These are phyloP conservation scores for Rousettus leschenaultii DNA, from an alignment of 2,113 vertebrate genomes.

Conservation along the genomic window DNA sequence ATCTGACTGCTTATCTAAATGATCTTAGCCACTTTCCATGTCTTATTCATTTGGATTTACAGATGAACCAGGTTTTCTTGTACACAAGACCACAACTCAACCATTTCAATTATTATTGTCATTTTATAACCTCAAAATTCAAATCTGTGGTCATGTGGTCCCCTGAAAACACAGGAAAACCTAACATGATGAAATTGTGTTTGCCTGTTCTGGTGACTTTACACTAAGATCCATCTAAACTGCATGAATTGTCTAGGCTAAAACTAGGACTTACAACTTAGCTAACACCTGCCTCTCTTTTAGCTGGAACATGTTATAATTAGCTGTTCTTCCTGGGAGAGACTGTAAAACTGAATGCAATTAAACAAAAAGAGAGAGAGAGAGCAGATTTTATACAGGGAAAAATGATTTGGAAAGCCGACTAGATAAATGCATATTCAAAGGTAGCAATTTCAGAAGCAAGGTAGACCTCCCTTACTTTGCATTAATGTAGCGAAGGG, in stretches of 20 bases:
- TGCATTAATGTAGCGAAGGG: background rate
- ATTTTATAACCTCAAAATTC: background rate
- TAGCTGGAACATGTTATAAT: slow-evolving; percentile 60
- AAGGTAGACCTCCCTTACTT: background rate
- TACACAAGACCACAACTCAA: background rate
- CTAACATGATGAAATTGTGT: background rate
- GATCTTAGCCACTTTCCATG: background rate
- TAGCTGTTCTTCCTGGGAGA: slow-evolving; percentile 46
- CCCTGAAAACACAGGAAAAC: background rate
- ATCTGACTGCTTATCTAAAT: background rate
- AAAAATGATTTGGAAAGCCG: slow-evolving; percentile 28
- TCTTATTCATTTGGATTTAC: background rate
- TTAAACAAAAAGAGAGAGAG: slow-evolving; percentile 63
- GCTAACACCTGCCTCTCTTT: slow-evolving; percentile 55
- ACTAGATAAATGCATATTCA: slow-evolving; percentile 31
- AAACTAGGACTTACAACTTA: background rate
- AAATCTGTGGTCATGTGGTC: background rate
- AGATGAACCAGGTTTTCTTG: background rate
- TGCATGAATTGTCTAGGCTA: slow-evolving; percentile 1
- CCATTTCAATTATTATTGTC: background rate
- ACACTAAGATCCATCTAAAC: background rate
- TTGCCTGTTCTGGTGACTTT: background rate
- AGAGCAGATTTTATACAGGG: slow-evolving; percentile 39
- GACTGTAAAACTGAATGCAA: slow-evolving; percentile 58
- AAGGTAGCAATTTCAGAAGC: slow-evolving; percentile 1